Evolutionary conservation across 1,140 invertebrate genomes (phyloP), one percentile per base, ranked within the genome.

Genomic region (Apis cerana): DNA sequence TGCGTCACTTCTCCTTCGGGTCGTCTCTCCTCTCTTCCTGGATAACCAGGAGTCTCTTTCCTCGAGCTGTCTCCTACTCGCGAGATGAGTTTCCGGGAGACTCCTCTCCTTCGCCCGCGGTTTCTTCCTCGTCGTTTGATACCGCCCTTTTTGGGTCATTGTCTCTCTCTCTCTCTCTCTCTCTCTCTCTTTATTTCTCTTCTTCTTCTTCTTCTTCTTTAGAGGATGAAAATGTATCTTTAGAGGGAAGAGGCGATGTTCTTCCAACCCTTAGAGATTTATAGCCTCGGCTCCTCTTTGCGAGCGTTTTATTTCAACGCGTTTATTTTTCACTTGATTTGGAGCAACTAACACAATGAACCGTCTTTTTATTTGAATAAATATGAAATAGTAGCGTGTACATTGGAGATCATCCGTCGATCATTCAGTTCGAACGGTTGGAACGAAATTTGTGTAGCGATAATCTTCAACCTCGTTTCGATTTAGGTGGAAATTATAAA

Each of bases 1-100:
- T 84, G 72, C 84, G 79, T 85, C 85, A 82, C 84, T 87, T 82
- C 76, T 87, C 74, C 23, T 62, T 13, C 33, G 33, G 56, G 56
- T 59, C 50, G 56, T 56, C 23, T 48, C 7, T 12, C 12, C 11
- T 27, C 48, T 61, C 13, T 71, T 59, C 21, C 64, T 70, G 27
- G 77, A 65, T 68, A 59, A 54, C 78, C 75, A 50, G 58, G 50
- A 76, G 72, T 77, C 72, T 84, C 76, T 77, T 68, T 84, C 83
- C 76, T 88, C 80, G 65, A n/a, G 77, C 62, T 71, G 78, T 80
- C 79, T 81, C 59, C 33, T 43, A 59, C 84, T 76, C 23, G 64
- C 62, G 52, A 33, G 84, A 89, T 75, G 82, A 83, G 58, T 89
- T 89, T 89, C 79, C 81, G 81, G 65, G 77, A 64, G 48, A 59